Evolutionary conservation across 2,888 invertebrate genomes (phyloP).

Genomic region (Cerceris ruficornis): DNA sequence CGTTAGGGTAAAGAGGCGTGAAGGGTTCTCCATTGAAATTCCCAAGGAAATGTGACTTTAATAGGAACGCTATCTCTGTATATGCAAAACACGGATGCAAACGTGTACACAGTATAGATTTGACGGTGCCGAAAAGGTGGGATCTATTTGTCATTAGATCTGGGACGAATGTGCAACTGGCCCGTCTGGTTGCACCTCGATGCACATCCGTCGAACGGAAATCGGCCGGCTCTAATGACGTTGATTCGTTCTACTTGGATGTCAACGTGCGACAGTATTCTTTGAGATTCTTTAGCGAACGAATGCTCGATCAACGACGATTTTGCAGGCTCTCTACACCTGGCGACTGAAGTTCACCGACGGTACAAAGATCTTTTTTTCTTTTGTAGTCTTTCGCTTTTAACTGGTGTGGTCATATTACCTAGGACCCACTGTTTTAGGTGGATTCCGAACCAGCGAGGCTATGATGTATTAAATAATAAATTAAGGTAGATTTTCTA

Average conservation of each 20-base stretch:
- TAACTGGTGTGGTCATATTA: too few species aligned
- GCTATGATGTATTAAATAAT: background rate
- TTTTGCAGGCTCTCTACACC: conserved; percentile 45
- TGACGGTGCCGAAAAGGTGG: conserved; percentile 30
- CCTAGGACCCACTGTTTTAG: too few species aligned
- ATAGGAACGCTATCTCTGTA: conserved; percentile 35
- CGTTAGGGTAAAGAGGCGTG: conserved; percentile 25
- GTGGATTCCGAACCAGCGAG: too few species aligned
- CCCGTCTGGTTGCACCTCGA: conserved; percentile 40
- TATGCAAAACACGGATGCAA: conserved; percentile 44
- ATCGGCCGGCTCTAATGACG: conserved; percentile 68
- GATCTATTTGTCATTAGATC: conserved; percentile 67
- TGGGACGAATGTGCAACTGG: conserved; percentile 52
- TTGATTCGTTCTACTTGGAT: conserved; percentile 73
- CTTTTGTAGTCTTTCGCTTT: background rate
- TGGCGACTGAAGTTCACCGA: conserved; percentile 44
- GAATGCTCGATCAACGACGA: conserved; percentile 51
- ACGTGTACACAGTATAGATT: conserved; percentile 6
- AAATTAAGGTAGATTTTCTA: too few species aligned
- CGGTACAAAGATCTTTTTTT: background rate
- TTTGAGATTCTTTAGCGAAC: conserved; percentile 38
- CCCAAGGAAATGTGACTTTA: conserved; percentile 51
- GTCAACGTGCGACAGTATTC: conserved; percentile 45
- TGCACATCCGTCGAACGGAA: conserved; percentile 56
- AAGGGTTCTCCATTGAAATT: conserved; percentile 36